These are phyloP conservation scores for Ophioninae sp. DNA, from an alignment of 2,888 invertebrate genomes.

Conservation along the genomic window DNA sequence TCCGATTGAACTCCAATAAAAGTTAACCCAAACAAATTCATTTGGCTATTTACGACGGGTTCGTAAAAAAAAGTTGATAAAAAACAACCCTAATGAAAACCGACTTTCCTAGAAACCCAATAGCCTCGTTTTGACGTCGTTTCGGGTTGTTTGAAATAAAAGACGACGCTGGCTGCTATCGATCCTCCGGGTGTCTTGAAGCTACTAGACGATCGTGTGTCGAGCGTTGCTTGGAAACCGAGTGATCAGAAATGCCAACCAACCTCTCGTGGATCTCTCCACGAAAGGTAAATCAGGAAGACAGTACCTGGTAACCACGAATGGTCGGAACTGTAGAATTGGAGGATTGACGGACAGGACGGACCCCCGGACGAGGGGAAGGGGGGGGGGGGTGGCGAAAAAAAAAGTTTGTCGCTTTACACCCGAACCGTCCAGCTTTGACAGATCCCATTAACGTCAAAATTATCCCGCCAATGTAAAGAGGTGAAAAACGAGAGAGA, in stretches of 20 bases:
- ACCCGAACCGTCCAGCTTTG: conserved; percentile 6
- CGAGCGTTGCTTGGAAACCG: not conserved
- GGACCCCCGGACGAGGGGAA: too few species aligned
- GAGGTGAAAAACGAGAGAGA: not conserved
- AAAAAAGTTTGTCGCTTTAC: conserved; percentile 38
- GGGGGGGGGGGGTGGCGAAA: too few species aligned
- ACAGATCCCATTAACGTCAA: conserved; percentile 53
- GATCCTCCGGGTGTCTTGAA: conserved; percentile 40
- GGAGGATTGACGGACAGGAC: not conserved
- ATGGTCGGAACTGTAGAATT: not conserved
- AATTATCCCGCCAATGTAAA: conserved; percentile 43
- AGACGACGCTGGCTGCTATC: conserved; percentile 65
- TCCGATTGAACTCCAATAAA: not conserved
- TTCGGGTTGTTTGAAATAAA: conserved; percentile 70
- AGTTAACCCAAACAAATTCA: too few species aligned
- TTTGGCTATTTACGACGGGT: too few species aligned
- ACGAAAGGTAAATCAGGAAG: not conserved
- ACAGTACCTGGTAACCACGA: not conserved
- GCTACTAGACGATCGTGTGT: not conserved
- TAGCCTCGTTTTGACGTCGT: too few species aligned
- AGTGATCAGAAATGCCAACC: not conserved
- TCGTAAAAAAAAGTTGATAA: too few species aligned
- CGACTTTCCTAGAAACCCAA: too few species aligned
- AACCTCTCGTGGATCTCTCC: not conserved
- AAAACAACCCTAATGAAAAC: too few species aligned